These are phyloP conservation scores for Meloidogyne chitwoodi DNA, from an alignment of 1,140 invertebrate species.

Conservation along the genomic window DNA sequence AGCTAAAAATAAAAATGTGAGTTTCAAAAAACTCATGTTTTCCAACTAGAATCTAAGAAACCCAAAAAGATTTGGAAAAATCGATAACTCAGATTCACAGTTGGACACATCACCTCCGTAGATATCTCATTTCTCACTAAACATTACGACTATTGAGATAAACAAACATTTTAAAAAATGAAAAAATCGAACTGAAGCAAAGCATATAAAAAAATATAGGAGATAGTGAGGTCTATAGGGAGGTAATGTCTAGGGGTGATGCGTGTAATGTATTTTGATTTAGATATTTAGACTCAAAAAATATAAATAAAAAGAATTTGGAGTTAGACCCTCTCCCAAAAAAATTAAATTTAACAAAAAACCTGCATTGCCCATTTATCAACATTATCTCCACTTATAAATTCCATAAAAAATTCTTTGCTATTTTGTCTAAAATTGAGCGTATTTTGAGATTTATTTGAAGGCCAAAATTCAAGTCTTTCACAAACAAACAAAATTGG, in stretches of 20 bases:
- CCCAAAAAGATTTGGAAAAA: neutral
- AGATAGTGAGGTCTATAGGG: too few species aligned
- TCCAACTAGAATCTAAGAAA: neutral
- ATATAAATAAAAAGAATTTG: too few species aligned
- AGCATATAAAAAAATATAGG: too few species aligned
- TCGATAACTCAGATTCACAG: too few species aligned
- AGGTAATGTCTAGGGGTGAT: too few species aligned
- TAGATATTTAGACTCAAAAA: too few species aligned
- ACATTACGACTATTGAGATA: too few species aligned
- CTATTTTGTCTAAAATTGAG: slow-evolving; percentile 37
- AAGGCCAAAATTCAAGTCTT: slow-evolving; percentile 33
- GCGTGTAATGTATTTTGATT: too few species aligned
- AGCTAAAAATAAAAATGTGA: slow-evolving; percentile 32
- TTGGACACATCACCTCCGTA: too few species aligned
- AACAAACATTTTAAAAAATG: too few species aligned
- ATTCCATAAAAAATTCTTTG: slow-evolving; percentile 27
- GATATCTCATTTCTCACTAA: too few species aligned
- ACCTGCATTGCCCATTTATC: slow-evolving; percentile 48
- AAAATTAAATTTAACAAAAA: neutral
- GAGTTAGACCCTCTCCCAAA: neutral
- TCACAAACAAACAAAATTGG: slow-evolving; percentile 48
- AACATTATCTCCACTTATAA: slow-evolving; percentile 30
- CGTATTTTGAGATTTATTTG: slow-evolving; percentile 6
- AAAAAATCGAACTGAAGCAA: too few species aligned
- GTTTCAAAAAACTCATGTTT: neutral